Evolutionary conservation across 1,140 invertebrate genomes (phyloP).

Genomic region (Lepidurus arcticus): DNA sequence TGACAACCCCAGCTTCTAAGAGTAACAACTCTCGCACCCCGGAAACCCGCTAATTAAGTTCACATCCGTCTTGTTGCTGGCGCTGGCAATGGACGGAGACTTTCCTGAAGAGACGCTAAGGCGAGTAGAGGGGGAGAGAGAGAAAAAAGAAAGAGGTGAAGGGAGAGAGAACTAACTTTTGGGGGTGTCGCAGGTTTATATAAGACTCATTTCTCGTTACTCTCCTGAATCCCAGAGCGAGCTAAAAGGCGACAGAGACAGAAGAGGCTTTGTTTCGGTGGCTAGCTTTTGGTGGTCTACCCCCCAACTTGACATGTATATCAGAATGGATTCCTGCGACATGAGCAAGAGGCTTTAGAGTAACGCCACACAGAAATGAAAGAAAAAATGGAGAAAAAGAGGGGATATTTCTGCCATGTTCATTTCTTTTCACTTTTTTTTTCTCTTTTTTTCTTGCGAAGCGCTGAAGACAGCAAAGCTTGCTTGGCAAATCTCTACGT

Average conservation of each 20-base stretch:
- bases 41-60: not conserved
- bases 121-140: not conserved
- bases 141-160: not conserved
- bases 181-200: slow-evolving; percentile 12
- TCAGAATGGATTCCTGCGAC: slow-evolving; percentile 12
- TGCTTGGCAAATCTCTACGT: too few species aligned
- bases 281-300: not conserved
- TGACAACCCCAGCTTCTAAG: too few species aligned
- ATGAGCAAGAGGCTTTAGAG: not conserved
- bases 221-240: not conserved
- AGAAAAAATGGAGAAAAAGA: too few species aligned
- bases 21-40: not conserved
- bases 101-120: not conserved
- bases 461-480: too few species aligned
- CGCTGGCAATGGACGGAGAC: not conserved
- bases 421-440: too few species aligned
- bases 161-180: not conserved
- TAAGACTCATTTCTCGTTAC: slow-evolving; percentile 4
- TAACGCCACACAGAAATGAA: not conserved
- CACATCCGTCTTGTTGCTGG: not conserved
- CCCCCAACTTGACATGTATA: not conserved
- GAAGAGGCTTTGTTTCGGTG: slow-evolving; percentile 10
- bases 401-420: too few species aligned
- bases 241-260: not conserved
- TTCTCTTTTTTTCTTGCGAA: too few species aligned